A percentile compares a stretch with the other conserved stretches of the same genome.
These are phyloP conservation scores for Remorina albescens DNA, from an alignment of 2,797 vertebrate genomes.

Conservation along the genomic window DNA sequence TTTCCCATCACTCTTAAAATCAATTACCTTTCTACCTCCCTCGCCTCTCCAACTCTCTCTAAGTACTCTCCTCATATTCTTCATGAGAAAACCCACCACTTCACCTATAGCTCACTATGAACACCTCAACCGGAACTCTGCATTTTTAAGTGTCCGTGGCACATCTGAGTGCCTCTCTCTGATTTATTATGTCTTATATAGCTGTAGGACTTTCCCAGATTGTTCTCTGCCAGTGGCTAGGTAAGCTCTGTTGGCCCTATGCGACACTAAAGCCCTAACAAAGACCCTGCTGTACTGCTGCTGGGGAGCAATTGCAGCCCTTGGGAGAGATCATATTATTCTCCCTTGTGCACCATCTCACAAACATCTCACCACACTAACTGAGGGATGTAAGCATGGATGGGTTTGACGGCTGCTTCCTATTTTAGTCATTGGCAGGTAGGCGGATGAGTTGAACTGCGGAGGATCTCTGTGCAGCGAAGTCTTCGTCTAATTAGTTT, in stretches of 20 bases:
- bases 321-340: slow-evolving; percentile 73
- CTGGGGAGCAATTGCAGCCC: slow-evolving; percentile 65
- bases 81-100: slow-evolving; percentile 81
- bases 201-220: slow-evolving; percentile 37
- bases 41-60: slow-evolving; percentile 77
- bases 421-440: slow-evolving; percentile 87
- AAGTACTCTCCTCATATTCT: slow-evolving; percentile 82
- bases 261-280: slow-evolving; percentile 75
- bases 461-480: slow-evolving; percentile 85
- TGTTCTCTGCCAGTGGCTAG: slow-evolving; percentile 40
- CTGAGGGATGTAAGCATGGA: slow-evolving; percentile 79
- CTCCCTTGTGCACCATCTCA: slow-evolving; percentile 75
- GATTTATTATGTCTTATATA: slow-evolving; percentile 64
- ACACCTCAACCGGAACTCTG: slow-evolving; percentile 65
- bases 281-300: slow-evolving; percentile 63
- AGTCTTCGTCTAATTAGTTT: slow-evolving; percentile 89
- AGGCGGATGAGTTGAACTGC: slow-evolving; percentile 88
- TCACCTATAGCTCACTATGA: slow-evolving; percentile 73
- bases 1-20: slow-evolving; percentile 86
- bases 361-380: slow-evolving; percentile 78
- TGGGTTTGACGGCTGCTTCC: slow-evolving; percentile 83
- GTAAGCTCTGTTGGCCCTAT: slow-evolving; percentile 66
- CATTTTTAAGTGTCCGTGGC: slow-evolving; percentile 65
- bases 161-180: slow-evolving; percentile 62
- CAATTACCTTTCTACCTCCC: slow-evolving; percentile 84